Evolutionary conservation across 1,140 invertebrate species (phyloP).

Genomic region (Drosophila ironensis): DNA sequence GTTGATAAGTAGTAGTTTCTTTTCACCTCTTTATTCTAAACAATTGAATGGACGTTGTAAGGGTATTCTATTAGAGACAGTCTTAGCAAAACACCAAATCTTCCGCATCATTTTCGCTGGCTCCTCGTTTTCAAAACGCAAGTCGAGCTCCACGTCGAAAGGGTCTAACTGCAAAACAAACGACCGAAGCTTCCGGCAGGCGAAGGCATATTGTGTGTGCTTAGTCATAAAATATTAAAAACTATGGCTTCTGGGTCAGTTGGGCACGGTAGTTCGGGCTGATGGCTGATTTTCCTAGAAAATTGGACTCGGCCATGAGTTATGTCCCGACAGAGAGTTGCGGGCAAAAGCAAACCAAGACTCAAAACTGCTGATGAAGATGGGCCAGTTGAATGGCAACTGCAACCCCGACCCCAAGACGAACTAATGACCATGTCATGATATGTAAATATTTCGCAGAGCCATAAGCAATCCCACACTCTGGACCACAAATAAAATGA

Average conservation of each 20-base stretch:
- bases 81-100: too few relatives aligned
- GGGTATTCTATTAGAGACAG: slow-evolving; percentile 1
- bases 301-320: slow-evolving; percentile 58
- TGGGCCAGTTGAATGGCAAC: slow-evolving; percentile 23
- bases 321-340: slow-evolving; percentile 60
- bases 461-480: slow-evolving; percentile 73
- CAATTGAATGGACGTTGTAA: neutral
- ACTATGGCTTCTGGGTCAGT: slow-evolving; percentile 72
- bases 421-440: slow-evolving; percentile 76
- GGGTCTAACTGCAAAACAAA: slow-evolving; percentile 9
- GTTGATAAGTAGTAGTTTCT: too few relatives aligned
- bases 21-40: too few relatives aligned
- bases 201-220: slow-evolving; percentile 18
- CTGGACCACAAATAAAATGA: slow-evolving; percentile 55
- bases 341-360: slow-evolving; percentile 21
- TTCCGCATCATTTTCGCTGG: slow-evolving; percentile 17
- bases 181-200: slow-evolving; percentile 23
- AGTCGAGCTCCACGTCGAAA: slow-evolving; percentile 20
- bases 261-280: slow-evolving; percentile 69
- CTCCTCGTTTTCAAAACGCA: neutral
- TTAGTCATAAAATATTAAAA: slow-evolving; percentile 64
- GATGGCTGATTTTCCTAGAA: slow-evolving; percentile 41
- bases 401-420: slow-evolving; percentile 43
- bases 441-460: slow-evolving; percentile 72
- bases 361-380: slow-evolving; percentile 12